Evolutionary conservation across 2,888 invertebrate species (phyloP), one percentile per base, ranked within the genome.

Genomic region (Ectemnius continuus): DNA sequence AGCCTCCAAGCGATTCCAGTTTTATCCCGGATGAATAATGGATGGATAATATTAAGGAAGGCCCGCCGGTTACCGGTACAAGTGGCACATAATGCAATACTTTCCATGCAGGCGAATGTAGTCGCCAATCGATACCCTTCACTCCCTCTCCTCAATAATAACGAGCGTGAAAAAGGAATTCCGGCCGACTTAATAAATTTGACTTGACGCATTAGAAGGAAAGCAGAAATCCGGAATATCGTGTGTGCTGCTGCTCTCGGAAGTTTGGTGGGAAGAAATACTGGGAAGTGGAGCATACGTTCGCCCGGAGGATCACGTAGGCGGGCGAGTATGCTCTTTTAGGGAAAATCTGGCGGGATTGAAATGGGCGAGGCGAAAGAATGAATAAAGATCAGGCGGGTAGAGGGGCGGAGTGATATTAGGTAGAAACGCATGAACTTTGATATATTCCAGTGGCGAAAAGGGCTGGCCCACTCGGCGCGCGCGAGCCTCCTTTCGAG

Each of bases 351-450:
- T 82, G 87, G 86, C 90, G 88, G 89, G 88, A 89, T 88, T 88
- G 89, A 89, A 89, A 90, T 88, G 89, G 88, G 82, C 81, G 87
- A 88, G 80, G 87, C 85, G 87, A 78, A 85, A 88, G 89, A 88
- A 89, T 90, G 90, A 90, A 90, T 90, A 89, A 89, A 89, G 87
- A 90, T 88, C 87, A 86, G 86, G 60, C 58, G 48, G 48, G 45
- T 57, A 52, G 28, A 16, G 73, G 60, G 73, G 75, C 57, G 70
- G 76, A 87, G 85, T 87, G 86, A 89, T 90, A 89, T 90, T 89
- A 90, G 89, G 89, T 89, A 86, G 88, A 87, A 89, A 90, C 88
- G 88, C 88, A 90, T 90, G 89, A 91, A 90, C 90, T 90, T 89
- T 91, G 90, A 91, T 89, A 90, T 90, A 90, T 90, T 88, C 84